Conservation (phyloP, 2,797 vertebrate genomes). For the Pogonophryne albipinna region DNA sequence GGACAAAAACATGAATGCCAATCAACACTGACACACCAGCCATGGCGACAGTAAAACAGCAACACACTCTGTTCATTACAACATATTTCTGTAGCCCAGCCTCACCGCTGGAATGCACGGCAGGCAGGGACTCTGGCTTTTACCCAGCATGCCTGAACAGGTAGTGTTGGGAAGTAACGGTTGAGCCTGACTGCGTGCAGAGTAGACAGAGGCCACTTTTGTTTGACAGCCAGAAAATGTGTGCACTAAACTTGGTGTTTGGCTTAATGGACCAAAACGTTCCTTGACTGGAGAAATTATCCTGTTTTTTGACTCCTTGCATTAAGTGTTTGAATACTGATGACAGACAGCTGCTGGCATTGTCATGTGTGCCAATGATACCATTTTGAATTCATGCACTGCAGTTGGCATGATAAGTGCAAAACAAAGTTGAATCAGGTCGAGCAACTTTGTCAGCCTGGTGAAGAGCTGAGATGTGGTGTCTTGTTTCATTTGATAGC, state of each 20-base stretch:
- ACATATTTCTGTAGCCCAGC: slow-evolving; percentile 27
- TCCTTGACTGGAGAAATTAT: background rate
- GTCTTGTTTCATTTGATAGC: background rate
- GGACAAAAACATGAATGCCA: slow-evolving; percentile 32
- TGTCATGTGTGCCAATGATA: background rate
- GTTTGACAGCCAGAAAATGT: slow-evolving; percentile 1
- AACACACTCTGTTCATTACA: slow-evolving; percentile 31
- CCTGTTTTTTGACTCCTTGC: background rate
- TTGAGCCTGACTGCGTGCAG: slow-evolving; percentile 6
- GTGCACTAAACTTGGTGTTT: background rate
- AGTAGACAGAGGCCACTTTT: slow-evolving; percentile 6
- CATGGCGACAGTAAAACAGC: slow-evolving; percentile 29
- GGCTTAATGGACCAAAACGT: background rate
- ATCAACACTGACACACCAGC: slow-evolving; percentile 27
- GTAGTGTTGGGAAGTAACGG: slow-evolving; percentile 26
- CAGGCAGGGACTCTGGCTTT: slow-evolving; percentile 33
- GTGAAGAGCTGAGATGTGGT: background rate
- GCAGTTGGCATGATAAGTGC: background rate
- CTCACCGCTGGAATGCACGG: slow-evolving; percentile 64
- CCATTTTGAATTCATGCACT: background rate
- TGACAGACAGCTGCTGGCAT: background rate
- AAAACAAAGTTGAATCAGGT: slow-evolving; percentile 44
- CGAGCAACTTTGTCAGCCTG: slow-evolving; percentile 34
- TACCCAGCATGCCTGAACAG: slow-evolving; percentile 63
- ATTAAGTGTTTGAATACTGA: slow-evolving; percentile 11